Conservation (phyloP, 2,113 vertebrate species). For the Trichomycterus rosablanca region DNA sequence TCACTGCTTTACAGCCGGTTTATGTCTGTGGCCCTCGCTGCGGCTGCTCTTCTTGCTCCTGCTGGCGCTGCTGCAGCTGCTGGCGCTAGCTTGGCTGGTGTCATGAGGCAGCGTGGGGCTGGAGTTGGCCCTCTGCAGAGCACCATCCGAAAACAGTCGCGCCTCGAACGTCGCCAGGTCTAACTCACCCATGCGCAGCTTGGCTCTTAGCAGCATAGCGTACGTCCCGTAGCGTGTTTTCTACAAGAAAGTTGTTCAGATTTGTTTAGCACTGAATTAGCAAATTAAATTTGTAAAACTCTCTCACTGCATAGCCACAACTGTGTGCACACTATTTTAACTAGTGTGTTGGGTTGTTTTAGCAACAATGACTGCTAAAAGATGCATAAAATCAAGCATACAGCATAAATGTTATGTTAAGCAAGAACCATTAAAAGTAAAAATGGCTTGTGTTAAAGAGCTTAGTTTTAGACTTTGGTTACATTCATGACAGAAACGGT, state of each 20-base stretch:
- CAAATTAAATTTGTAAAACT: no score
- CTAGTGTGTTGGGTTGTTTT: no score
- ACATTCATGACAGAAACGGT: no score
- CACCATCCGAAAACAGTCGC: conserved; percentile 75
- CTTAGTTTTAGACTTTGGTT: no score
- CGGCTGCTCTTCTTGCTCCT: conserved; percentile 57
- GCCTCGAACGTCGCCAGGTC: conserved; percentile 83
- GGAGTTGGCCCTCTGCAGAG: conserved; percentile 75
- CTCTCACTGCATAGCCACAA: no score
- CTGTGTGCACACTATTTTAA: no score
- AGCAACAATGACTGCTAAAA: no score
- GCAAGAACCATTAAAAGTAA: no score
- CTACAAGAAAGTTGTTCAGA: conserved; percentile 52
- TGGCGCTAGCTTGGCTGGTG: conserved; percentile 37
- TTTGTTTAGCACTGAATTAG: no score
- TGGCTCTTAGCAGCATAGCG: conserved; percentile 83
- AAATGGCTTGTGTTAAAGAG: no score
- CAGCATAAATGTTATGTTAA: no score
- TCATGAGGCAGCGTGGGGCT: conserved; percentile 78
- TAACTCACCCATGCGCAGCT: conserved; percentile 76
- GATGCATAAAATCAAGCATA: no score
- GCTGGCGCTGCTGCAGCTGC: conserved; percentile 25
- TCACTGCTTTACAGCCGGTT: conserved; percentile 53
- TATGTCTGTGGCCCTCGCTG: conserved; percentile 58
- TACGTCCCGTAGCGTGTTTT: conserved; percentile 94